A percentile compares a stretch with the other conserved stretches of the same genome.
These are phyloP conservation scores for Drosophila demipolita DNA, from an alignment of 2,888 invertebrate genomes.

Conservation along the genomic window DNA sequence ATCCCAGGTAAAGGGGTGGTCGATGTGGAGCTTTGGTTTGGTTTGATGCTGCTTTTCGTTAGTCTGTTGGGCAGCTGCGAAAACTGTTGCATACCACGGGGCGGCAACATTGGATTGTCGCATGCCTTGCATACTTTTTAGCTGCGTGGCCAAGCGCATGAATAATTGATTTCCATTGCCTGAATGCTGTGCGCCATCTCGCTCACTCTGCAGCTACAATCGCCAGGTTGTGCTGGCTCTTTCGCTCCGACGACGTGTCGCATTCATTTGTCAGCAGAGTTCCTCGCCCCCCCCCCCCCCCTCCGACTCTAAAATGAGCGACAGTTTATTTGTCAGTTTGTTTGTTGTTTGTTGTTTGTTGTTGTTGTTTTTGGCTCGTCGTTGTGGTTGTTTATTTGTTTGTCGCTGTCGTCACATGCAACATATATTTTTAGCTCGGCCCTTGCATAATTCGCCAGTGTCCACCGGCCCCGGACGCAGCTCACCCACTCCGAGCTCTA, in stretches of 20 bases:
- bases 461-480: neutral
- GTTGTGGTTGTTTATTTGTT: constrained; percentile 65
- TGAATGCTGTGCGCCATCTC: constrained; percentile 35
- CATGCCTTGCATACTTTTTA: constrained; percentile 71
- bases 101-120: constrained; percentile 34
- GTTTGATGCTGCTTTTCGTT: constrained; percentile 15
- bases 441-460: constrained; percentile 53
- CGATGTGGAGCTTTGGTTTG: constrained; percentile 4
- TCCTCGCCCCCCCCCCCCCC: constrained; percentile 5
- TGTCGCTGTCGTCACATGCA: constrained; percentile 69
- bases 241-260: constrained; percentile 44
- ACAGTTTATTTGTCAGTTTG: constrained; percentile 65
- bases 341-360: constrained; percentile 32
- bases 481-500: neutral
- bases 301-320: constrained; percentile 40
- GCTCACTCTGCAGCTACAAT: neutral
- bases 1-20: neutral
- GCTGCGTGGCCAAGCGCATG: constrained; percentile 75
- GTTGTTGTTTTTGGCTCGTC: constrained; percentile 25
- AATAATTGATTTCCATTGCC: constrained; percentile 82
- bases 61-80: constrained; percentile 38
- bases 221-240: neutral
- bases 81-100: constrained; percentile 71
- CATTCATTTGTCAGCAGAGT: constrained; percentile 68
- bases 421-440: constrained; percentile 63